Evolutionary conservation across 2,888 invertebrate species (phyloP), one percentile per base, ranked within the genome.

Genomic region (Diploptera punctata): DNA sequence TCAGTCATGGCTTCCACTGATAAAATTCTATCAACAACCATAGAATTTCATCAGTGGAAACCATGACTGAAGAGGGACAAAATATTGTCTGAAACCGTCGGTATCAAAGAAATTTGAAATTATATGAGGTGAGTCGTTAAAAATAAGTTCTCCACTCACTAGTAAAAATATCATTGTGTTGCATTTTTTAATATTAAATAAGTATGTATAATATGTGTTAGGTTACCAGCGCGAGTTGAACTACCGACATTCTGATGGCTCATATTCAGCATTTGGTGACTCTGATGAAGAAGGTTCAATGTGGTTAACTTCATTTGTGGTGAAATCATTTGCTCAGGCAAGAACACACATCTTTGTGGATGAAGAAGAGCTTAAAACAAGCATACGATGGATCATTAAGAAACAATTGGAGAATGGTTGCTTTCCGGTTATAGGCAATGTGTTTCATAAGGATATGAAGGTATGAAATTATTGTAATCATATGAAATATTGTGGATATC

Each of bases 221-320:
- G 94, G 94, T 1, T 94, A 93, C 78, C 93, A 93, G 78, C 87
- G 91, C 9, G 92, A 95, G 79, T 82, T 94, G 73, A 91, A 89
- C 72, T 95, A 93, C 80, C 86, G 88, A 60, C 93, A 92, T 77
- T 84, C 87, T 0, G 89, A 91, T 72, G 94, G 94, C 0, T 93
- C 93, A 0, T 94, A 93, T 82, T 93, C 93, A 57, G 93, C 94
- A 0, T 95, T 94, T 79, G 93, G 94, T 0, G 72, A 77, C 16
- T 84, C 88, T 5, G 83, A 87, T 0, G 90, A 91, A 78, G 79
- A 83, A 0, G 91, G 94, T 0, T 94, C 93, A 0, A 87, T 87
- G 83, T 93, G 92, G 89, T 84, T 94, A 29, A 94, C 93, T 0
- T 91, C 93, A 0, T 93, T 93, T 80, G 90, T 91, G 3, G 85